A percentile compares a stretch with the other conserved stretches of the same genome.
phyloP scores from a whole-genome alignment of 1,140 invertebrate species.

The Leptinotarsa defecta region DNA sequence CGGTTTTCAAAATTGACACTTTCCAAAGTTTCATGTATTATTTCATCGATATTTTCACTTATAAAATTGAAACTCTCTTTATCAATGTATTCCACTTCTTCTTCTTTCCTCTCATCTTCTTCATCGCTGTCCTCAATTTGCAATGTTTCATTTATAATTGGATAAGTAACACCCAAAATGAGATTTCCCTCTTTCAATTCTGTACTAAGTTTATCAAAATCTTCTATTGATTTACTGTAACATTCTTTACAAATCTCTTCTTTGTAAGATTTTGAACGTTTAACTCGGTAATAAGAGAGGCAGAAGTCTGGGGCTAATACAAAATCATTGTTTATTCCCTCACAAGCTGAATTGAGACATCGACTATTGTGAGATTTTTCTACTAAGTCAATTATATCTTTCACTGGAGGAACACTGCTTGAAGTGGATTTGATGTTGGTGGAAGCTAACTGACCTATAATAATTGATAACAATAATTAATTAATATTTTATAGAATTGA shows the following conservation, averaged over 20 bases:
- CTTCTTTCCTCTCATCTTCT: conserved; percentile 55
- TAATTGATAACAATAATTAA: not conserved
- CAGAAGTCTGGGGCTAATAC: conserved; percentile 59
- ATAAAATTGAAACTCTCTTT: conserved; percentile 54
- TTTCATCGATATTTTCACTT: conserved; percentile 57
- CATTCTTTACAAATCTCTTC: conserved; percentile 60
- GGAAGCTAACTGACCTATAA: not conserved
- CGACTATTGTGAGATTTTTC: conserved; percentile 50
- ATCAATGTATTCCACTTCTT: conserved; percentile 45
- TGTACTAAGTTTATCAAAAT: conserved; percentile 52
- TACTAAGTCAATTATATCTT: conserved; percentile 50
- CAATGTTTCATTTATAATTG: conserved; percentile 59
- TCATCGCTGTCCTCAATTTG: conserved; percentile 64
- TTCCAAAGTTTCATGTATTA: conserved; percentile 56
- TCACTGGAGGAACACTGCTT: conserved; percentile 21
- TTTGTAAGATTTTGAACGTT: conserved; percentile 56
- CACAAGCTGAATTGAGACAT: conserved; percentile 62
- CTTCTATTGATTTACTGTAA: conserved; percentile 53
- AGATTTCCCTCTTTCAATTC: conserved; percentile 55
- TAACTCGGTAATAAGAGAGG: conserved; percentile 59
- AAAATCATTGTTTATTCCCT: conserved; percentile 56
- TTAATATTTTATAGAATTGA: no score
- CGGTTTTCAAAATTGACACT: conserved; percentile 59
- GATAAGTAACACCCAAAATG: conserved; percentile 58
- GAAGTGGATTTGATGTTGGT: not conserved